Base-by-base conservation (phyloP, 2,113 vertebrate genomes). In the Oenanthe oenanthe region DNA sequence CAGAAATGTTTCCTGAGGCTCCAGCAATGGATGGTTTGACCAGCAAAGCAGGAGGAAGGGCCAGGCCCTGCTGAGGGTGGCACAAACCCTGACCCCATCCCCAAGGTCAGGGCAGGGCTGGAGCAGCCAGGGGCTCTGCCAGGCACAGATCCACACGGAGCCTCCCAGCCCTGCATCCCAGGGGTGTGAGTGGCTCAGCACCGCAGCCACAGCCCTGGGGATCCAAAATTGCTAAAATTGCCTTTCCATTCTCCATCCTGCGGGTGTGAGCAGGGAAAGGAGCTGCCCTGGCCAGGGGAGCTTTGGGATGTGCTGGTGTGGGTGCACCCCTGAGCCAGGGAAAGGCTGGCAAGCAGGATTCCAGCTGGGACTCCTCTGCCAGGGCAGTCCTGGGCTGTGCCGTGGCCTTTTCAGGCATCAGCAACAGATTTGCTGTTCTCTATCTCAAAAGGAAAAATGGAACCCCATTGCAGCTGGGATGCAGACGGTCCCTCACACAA, bases 361-460 rank as follows among this genome's bases (percentile, higher is more conserved):
- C 14, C 6, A 3, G 20, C 61, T 4, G 70, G 16, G 78, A 1
- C 26, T 43, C 2, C 4, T 3, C 29, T n/a, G 70, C 47, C 2
- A 0, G 11, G 43, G 91, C 32, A 47, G 28, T 45, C 72, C 8
- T 4, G 2, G 45, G 74, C 32, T 47, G 28, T 0, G 60, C 40
- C 4, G 0, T 16, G 92, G 32, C 65, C 75, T 81, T 72, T 79
- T 45, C 95, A 92, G 93, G 87, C 81, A 0, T 72, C 53, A 40
- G 45, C 89, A 25, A 4, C 13, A 3, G 26, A 9, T 85, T 47
- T 36, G 51, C 85, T 19, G 3, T 75, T 93, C 92, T 74, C 88
- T 94, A 77, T 97, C 94, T 92, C 93, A 90, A 71, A 56, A 88
- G 96, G 92, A 94, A 83, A 95, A 95, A 95, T 93, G 89, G 96